These are phyloP conservation scores for Macrotus californicus DNA, from an alignment of 2,113 vertebrate genomes.

Conservation along the genomic window DNA sequence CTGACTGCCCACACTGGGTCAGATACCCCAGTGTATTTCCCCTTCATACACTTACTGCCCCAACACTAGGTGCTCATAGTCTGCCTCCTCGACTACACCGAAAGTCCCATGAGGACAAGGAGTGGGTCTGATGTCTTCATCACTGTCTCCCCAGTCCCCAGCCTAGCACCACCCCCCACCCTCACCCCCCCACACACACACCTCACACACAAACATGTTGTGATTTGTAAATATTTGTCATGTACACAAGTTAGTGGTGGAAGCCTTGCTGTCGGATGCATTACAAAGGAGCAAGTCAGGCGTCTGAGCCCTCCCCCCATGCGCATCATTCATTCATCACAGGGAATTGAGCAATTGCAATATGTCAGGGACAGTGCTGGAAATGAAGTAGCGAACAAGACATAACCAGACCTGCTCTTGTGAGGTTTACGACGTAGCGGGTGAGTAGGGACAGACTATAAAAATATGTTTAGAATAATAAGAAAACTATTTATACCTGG, in stretches of 20 bases:
- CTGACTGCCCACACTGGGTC: background rate
- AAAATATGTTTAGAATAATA: background rate
- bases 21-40: background rate
- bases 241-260: background rate
- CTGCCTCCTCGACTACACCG: fast-evolving
- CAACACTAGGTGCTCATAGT: background rate
- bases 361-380: background rate
- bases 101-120: background rate
- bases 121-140: background rate
- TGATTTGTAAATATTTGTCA: background rate
- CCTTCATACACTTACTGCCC: no score
- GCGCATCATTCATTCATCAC: background rate
- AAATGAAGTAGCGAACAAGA: background rate
- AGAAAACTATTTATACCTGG: background rate
- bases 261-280: background rate
- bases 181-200: background rate
- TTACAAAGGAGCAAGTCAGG: no score
- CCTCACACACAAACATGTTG: fast-evolving
- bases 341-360: background rate
- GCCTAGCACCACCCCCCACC: background rate
- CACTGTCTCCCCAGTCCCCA: no score
- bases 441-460: background rate
- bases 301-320: fast-evolving
- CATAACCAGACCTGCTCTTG: background rate
- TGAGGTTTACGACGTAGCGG: background rate